phyloP scores from a whole-genome alignment of 2,113 vertebrate species.

The Hippoglossus stenolepis region DNA sequence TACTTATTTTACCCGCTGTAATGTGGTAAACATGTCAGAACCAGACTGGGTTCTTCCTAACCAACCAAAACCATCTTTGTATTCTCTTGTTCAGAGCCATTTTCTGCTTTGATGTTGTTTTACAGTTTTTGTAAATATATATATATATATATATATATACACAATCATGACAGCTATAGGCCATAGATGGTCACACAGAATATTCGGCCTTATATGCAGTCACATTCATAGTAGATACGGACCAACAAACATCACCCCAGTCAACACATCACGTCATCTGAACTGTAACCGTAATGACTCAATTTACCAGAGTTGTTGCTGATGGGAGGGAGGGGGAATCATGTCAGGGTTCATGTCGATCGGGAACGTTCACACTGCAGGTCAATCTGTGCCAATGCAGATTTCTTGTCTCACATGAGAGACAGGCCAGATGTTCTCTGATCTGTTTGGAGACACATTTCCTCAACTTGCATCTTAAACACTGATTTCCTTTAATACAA shows the following conservation, averaged over 20 bases:
- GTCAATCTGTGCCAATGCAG: neutral
- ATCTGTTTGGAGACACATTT: neutral
- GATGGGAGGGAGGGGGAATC: neutral
- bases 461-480: neutral
- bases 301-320: constrained; percentile 45
- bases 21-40: too few species aligned
- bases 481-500: neutral
- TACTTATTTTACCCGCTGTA: too few species aligned
- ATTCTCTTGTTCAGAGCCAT: too few species aligned
- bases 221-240: neutral
- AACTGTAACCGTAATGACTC: constrained; percentile 46
- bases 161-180: neutral
- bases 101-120: too few species aligned
- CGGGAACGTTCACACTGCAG: constrained; percentile 5
- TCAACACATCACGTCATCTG: constrained; percentile 36
- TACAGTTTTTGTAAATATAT: too few species aligned
- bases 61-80: too few species aligned
- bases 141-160: too few species aligned
- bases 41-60: too few species aligned
- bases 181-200: neutral
- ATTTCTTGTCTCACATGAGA: constrained; percentile 6
- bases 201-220: neutral
- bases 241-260: constrained; percentile 30
- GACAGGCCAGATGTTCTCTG: constrained; percentile 8
- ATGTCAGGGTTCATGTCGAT: neutral